A percentile compares a stretch with the other conserved stretches of the same genome.
Evolutionary conservation across 2,113 vertebrate genomes (phyloP).

Genomic region (Indicator indicator): DNA sequence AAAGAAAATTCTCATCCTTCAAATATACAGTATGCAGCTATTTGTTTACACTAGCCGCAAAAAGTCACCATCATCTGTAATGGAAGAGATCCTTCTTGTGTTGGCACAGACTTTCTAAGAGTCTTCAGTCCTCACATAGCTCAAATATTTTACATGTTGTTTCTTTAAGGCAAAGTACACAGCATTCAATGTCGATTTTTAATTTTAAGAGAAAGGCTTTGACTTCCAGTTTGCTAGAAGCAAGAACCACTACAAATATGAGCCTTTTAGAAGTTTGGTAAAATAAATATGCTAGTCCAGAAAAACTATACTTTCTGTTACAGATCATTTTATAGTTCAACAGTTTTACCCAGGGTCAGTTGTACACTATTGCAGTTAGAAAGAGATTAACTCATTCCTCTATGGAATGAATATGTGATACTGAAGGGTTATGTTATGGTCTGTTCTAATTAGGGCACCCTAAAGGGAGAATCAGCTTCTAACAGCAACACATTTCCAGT

Average conservation of each 20-base stretch:
- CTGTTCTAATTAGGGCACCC: constrained; percentile 38
- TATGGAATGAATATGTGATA: constrained; percentile 29
- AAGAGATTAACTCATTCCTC: constrained; percentile 7
- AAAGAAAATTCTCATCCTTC: not conserved
- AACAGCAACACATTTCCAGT: not conserved
- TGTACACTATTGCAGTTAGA: not conserved
- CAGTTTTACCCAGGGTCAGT: constrained; percentile 9
- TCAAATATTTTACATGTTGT: not conserved
- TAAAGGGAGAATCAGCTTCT: not conserved
- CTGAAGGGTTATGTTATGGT: constrained; percentile 4
- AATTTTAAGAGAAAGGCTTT: constrained; percentile 14
- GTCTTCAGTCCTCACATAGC: not conserved
- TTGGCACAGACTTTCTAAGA: not conserved
- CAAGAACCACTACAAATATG: not conserved
- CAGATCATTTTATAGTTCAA: not conserved
- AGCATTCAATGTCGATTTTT: not conserved
- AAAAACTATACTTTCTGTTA: not conserved
- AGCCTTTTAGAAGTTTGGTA: not conserved
- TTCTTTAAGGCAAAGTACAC: not conserved
- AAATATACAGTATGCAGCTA: not conserved
- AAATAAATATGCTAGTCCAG: not conserved
- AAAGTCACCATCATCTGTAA: not conserved
- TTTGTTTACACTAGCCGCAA: not conserved
- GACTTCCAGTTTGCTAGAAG: constrained; percentile 2
- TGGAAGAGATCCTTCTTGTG: not conserved